Conservation (phyloP, 2,113 vertebrate genomes). For the Oplegnathus fasciatus region DNA sequence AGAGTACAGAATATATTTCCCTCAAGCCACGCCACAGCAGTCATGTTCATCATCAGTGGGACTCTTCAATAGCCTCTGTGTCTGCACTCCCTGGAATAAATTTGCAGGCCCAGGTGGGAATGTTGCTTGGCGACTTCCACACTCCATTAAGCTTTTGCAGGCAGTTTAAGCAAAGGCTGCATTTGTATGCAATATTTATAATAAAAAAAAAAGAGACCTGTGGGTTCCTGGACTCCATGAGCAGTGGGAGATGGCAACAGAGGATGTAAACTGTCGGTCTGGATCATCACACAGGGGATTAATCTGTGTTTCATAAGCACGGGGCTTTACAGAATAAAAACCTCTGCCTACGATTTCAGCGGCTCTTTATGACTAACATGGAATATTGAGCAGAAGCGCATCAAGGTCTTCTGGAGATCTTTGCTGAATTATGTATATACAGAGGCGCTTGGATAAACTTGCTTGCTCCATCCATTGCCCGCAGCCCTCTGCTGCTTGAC, state of each 20-base stretch:
- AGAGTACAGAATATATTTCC: slow-evolving; percentile 22
- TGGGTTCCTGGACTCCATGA: slow-evolving; percentile 52
- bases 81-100: slow-evolving; percentile 55
- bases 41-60: slow-evolving; percentile 46
- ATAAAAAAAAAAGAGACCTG: slow-evolving; percentile 37
- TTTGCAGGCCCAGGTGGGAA: slow-evolving; percentile 58
- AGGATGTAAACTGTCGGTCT: slow-evolving; percentile 58
- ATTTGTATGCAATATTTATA: slow-evolving; percentile 68
- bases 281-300: slow-evolving; percentile 69
- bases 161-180: slow-evolving; percentile 66
- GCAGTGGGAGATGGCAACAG: slow-evolving; percentile 54
- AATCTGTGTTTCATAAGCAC: slow-evolving; percentile 54
- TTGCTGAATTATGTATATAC: slow-evolving; percentile 69
- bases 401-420: slow-evolving; percentile 59
- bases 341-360: slow-evolving; percentile 38
- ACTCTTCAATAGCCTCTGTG: slow-evolving; percentile 45
- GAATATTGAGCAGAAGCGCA: slow-evolving; percentile 54
- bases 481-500: slow-evolving; percentile 40
- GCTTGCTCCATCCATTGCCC: slow-evolving; percentile 36
- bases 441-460: slow-evolving; percentile 46
- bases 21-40: slow-evolving; percentile 41
- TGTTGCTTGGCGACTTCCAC: slow-evolving; percentile 52
- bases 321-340: slow-evolving; percentile 59
- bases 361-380: slow-evolving; percentile 61
- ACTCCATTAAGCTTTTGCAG: slow-evolving; percentile 71